Evolutionary conservation across 2,113 vertebrate species (phyloP), one percentile per base, ranked within the genome.

Genomic region (Apus apus): DNA sequence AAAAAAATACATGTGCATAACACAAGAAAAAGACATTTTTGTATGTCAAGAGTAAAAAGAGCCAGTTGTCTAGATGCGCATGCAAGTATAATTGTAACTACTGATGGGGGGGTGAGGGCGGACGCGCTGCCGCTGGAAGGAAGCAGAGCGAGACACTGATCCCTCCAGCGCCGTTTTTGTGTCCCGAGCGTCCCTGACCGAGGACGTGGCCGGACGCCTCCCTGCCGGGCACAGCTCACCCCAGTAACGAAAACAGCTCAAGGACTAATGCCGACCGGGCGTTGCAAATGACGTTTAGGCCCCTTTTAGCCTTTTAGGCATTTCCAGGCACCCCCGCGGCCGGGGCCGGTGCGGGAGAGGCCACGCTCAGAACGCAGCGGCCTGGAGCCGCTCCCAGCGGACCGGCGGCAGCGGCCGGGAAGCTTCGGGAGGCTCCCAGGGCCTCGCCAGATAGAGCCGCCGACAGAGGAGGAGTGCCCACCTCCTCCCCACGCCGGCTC

Each of bases 251-350:
- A 2, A 40, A 9, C 1, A 15, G 15, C 48, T 36, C 3, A 26
- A 5, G 30, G 36, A 15, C 12, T 8, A 3, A 3, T 0, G 46
- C 38, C 8, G 23, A 0, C 3, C 8, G 11, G 26, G 3, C 29
- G 1, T 8, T 17, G 16, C n/a, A 2, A 21, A 7, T 13, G 7
- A 29, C 15, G 29, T 11, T 13, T 46, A n/a, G 17, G 46, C 13
- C 21, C 32, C 26, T 22, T 48, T 6, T 9, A 46, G 32, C 54
- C 27, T 1, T 21, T 15, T 3, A 8, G 43, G 32, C 12, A 13
- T 5, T 73, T 51, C 20, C 45, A 65, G 45, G 11, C 51, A 2
- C 20, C 13, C 34, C 32, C 1, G n/a, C 60, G 27, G 27, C 51
- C 2, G 9, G 46, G 40, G n/a, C n/a, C n/a, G n/a, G n/a, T n/a